phyloP scores from a whole-genome alignment of 2,797 vertebrate genomes.

The Pseudochirops corinnae region DNA sequence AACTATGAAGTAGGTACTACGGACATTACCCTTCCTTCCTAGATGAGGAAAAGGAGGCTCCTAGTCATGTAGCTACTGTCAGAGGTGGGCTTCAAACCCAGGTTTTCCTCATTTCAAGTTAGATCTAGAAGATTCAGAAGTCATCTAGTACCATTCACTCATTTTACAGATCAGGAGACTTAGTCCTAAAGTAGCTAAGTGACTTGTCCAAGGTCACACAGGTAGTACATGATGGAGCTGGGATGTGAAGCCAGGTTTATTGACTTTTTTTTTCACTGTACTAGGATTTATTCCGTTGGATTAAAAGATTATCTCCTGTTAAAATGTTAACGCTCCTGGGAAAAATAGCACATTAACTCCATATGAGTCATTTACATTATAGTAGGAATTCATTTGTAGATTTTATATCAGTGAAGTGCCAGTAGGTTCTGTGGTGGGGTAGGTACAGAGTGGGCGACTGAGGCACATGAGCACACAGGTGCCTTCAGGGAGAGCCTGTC shows the following conservation, averaged over 20 bases:
- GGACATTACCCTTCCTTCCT: background rate
- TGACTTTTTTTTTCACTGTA: background rate
- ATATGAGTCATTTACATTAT: conserved; percentile 27
- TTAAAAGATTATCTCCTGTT: conserved; percentile 17
- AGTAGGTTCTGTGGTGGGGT: background rate
- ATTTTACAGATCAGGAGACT: background rate
- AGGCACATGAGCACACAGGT: too few species aligned
- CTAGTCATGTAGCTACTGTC: background rate
- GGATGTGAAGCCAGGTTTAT: background rate
- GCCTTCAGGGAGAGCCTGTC: background rate
- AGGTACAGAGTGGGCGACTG: background rate
- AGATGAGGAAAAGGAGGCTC: background rate
- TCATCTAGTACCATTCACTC: background rate
- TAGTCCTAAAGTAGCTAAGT: background rate
- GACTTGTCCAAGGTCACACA: background rate
- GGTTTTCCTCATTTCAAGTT: background rate
- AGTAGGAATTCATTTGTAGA: background rate
- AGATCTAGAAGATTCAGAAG: background rate
- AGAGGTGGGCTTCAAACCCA: background rate
- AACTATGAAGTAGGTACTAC: background rate
- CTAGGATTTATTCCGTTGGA: conserved; percentile 31
- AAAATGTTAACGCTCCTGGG: conserved; percentile 19
- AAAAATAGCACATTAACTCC: conserved; percentile 20
- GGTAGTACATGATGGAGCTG: background rate
- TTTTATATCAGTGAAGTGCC: background rate